phyloP scores from a whole-genome alignment of 1,140 invertebrate genomes.

The Apolygus lucorum region DNA sequence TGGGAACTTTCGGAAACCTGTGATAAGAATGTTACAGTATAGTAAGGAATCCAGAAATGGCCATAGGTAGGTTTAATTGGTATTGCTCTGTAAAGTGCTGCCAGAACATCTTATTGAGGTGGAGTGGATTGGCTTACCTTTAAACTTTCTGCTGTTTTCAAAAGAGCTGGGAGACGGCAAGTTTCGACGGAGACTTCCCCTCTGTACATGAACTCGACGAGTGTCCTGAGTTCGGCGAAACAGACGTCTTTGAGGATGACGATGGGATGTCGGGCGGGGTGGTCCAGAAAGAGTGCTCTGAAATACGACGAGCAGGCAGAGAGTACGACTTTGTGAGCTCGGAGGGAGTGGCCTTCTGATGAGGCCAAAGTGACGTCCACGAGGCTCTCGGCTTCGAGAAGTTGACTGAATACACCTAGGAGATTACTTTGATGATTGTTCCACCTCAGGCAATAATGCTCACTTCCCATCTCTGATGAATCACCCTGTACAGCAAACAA shows the following conservation, averaged over 20 bases:
- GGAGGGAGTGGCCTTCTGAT: constrained; percentile 84
- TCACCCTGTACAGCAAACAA: constrained; percentile 47
- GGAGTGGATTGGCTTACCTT: constrained; percentile 41
- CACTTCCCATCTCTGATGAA: constrained; percentile 88
- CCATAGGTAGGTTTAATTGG: no score
- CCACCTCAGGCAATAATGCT: constrained; percentile 92
- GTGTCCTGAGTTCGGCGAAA: constrained; percentile 76
- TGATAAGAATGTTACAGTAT: no score
- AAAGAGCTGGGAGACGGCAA: constrained; percentile 77
- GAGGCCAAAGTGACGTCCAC: constrained; percentile 92
- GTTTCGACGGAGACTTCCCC: constrained; percentile 91
- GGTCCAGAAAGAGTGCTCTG: constrained; percentile 78
- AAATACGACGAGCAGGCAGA: constrained; percentile 93
- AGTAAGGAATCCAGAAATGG: no score
- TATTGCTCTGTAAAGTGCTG: no score
- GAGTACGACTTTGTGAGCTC: constrained; percentile 90
- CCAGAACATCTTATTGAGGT: constrained; percentile 41
- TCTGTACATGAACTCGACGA: constrained; percentile 94
- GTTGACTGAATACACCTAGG: constrained; percentile 87
- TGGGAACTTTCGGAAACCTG: no score
- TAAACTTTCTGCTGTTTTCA: constrained; percentile 87
- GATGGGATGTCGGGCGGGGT: constrained; percentile 83
- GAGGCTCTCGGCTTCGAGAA: constrained; percentile 85
- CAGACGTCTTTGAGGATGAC: constrained; percentile 89
- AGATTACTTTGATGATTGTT: constrained; percentile 94